phyloP scores from a whole-genome alignment of 2,888 invertebrate species.

The Mantis religiosa region DNA sequence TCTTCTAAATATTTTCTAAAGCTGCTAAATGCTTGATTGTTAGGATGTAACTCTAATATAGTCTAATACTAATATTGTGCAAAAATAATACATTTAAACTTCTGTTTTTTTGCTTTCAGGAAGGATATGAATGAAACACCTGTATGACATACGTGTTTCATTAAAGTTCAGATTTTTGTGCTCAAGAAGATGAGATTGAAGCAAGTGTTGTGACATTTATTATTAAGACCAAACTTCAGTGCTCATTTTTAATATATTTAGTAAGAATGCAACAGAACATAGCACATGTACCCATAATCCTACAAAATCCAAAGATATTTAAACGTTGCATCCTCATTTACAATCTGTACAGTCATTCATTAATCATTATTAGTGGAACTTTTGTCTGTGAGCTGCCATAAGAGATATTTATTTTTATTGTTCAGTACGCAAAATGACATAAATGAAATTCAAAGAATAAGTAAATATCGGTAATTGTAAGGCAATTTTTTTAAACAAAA shows the following conservation, averaged over 20 bases:
- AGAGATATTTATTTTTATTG: neutral
- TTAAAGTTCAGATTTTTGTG: neutral
- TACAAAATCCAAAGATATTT: neutral
- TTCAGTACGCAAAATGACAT: neutral
- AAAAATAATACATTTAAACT: slow-evolving; percentile 1
- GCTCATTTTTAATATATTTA: neutral
- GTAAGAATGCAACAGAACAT: neutral
- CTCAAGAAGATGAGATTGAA: neutral
- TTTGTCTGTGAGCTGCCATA: neutral
- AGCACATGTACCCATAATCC: neutral
- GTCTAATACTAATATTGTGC: neutral
- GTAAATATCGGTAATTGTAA: neutral
- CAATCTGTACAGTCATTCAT: neutral
- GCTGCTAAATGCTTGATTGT: no score
- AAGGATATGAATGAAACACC: slow-evolving; percentile 40
- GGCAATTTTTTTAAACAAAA: neutral
- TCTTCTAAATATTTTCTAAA: no score
- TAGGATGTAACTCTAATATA: no score
- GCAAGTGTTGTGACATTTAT: neutral
- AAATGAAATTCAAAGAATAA: neutral
- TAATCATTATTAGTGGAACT: neutral
- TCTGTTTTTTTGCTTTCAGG: slow-evolving; percentile 32
- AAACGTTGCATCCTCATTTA: neutral
- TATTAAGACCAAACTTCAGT: neutral
- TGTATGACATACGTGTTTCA: slow-evolving; percentile 30